phyloP scores from a whole-genome alignment of 92 coral and sea anemone genomes.

The Palythoa heliodiscus region DNA sequence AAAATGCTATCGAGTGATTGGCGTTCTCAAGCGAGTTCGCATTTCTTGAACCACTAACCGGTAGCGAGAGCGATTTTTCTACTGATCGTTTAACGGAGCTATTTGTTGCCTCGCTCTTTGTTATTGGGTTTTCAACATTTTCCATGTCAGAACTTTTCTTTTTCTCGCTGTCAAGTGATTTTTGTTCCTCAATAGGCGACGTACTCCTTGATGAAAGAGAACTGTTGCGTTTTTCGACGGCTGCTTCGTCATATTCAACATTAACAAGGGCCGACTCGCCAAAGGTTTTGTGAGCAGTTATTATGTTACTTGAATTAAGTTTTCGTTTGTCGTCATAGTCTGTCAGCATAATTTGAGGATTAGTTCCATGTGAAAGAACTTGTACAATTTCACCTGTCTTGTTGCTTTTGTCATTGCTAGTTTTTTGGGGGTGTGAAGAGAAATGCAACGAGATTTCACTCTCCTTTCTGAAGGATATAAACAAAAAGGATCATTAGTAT shows the following conservation, averaged over 20 bases:
- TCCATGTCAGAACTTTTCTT: slow-evolving; percentile 50
- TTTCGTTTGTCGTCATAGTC: slow-evolving; percentile 51
- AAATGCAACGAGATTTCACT: slow-evolving; percentile 69
- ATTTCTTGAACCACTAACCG: slow-evolving; percentile 1
- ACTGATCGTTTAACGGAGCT: background rate
- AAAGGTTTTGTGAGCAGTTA: slow-evolving; percentile 25
- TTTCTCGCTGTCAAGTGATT: slow-evolving; percentile 35
- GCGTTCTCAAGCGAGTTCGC: slow-evolving; percentile 13
- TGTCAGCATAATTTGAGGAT: slow-evolving; percentile 61
- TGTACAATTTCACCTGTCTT: background rate
- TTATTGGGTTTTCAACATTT: slow-evolving; percentile 21
- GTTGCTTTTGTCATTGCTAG: background rate
- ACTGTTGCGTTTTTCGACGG: slow-evolving; percentile 26
- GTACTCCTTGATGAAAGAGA: slow-evolving; percentile 35
- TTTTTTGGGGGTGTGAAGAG: slow-evolving; percentile 40
- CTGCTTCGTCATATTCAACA: slow-evolving; percentile 47
- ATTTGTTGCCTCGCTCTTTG: background rate
- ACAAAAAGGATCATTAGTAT: background rate
- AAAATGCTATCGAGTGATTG: background rate
- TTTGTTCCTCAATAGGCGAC: slow-evolving; percentile 19
- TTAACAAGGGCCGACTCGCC: slow-evolving; percentile 59
- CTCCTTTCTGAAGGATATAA: slow-evolving; percentile 44
- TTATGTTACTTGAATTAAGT: background rate
- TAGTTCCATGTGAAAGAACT: slow-evolving; percentile 40
- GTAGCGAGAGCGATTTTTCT: slow-evolving; percentile 39